phyloP scores from a whole-genome alignment of 2,113 vertebrate genomes.

The Melanerpes formicivorus region DNA sequence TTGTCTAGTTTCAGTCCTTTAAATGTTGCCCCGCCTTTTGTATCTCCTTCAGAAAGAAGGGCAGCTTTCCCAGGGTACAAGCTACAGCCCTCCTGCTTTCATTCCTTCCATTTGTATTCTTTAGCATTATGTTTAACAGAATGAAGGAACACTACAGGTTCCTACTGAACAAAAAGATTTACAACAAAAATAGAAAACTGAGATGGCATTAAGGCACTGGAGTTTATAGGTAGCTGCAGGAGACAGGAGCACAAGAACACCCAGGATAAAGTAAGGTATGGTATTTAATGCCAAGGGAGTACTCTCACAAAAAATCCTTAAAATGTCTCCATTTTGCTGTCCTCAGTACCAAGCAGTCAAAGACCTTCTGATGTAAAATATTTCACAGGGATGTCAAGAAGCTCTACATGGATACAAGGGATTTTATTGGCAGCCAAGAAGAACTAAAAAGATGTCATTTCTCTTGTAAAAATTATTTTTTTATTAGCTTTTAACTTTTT shows the following conservation, averaged over 20 bases:
- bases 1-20: neutral
- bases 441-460: neutral
- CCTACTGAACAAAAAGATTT: slow-evolving; percentile 43
- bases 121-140: slow-evolving; percentile 41
- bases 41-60: slow-evolving; percentile 30
- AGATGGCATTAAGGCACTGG: neutral
- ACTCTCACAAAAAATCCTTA: neutral
- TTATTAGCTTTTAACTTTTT: neutral
- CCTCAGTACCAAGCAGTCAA: neutral
- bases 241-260: slow-evolving; percentile 30
- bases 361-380: neutral
- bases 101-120: slow-evolving; percentile 1
- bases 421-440: neutral
- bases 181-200: slow-evolving; percentile 53
- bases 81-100: slow-evolving; percentile 11
- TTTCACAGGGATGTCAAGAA: neutral
- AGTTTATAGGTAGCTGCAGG: slow-evolving; percentile 48
- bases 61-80: neutral
- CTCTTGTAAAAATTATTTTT: neutral
- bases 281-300: slow-evolving; percentile 34
- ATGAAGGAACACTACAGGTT: slow-evolving; percentile 26
- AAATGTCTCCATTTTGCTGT: slow-evolving; percentile 11
- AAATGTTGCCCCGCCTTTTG: neutral
- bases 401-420: neutral
- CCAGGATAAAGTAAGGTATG: neutral